Conservation (phyloP, 1,140 invertebrate species). For the Calosoma granatense region DNA sequence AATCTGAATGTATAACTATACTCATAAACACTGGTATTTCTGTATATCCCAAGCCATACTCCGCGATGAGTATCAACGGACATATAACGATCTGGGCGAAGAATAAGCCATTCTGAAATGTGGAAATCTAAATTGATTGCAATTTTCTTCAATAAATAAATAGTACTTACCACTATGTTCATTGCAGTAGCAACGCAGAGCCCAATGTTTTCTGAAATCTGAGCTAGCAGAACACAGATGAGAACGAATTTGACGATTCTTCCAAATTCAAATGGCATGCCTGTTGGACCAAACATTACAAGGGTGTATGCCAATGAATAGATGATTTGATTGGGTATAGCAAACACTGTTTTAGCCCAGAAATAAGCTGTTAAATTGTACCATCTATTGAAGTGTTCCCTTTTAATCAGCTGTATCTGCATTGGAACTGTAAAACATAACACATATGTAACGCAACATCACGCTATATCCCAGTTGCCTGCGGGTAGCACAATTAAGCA, state of each 20-base stretch:
- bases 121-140: no score
- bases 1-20: no score
- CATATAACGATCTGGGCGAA: no score
- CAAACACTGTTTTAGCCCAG: conserved; percentile 90
- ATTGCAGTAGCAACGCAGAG: conserved; percentile 91
- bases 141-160: no score
- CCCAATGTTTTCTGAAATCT: conserved; percentile 92
- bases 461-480: no score
- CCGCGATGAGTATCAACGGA: no score
- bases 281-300: conserved; percentile 92
- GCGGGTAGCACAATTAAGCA: no score
- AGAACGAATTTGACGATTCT: conserved; percentile 83
- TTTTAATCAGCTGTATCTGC: conserved; percentile 87
- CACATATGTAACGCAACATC: conserved; percentile 91
- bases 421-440: conserved; percentile 96
- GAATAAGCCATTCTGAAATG: no score
- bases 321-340: conserved; percentile 92
- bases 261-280: conserved; percentile 73
- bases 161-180: conserved; percentile 70
- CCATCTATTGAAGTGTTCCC: conserved; percentile 96
- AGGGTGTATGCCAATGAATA: conserved; percentile 86
- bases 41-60: no score
- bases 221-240: conserved; percentile 81
- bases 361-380: conserved; percentile 94
- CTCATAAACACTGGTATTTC: no score